Evolutionary conservation across 2,113 vertebrate genomes (phyloP), one percentile per base, ranked within the genome.

Genomic region (Paedocypris sp.): DNA sequence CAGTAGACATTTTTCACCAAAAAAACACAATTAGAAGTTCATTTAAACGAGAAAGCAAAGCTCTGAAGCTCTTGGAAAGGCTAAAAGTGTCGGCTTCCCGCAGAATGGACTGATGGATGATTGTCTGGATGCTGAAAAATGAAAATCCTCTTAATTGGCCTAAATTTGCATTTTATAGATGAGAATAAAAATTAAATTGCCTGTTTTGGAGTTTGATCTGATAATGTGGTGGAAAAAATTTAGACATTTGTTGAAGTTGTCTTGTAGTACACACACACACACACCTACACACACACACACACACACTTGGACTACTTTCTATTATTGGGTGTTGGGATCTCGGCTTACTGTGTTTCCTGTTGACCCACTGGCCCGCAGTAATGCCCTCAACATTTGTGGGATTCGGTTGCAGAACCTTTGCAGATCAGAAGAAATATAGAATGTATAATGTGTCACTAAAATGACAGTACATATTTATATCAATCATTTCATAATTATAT

Each of bases 291-390:
- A 53, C 43, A 52, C 39, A 45, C 45, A 54, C 10, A 56, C 35
- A 48, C 16, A 35, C 45, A 42, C 33, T 62, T 60, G 26, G 41
- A 32, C 22, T 42, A 6, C 20, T 36, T 46, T 57, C 56, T 69
- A 67, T 63, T 67, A 50, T 46, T 19, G 50, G 32, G n/a, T 16
- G 33, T 52, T 11, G 16, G 35, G 60, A 45, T 69, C 42, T 66
- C 42, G 6, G 1, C 69, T 52, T 53, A 69, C 72, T 73, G 47
- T 66, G 67, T 71, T 75, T 77, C 52, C 64, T 69, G 35, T 58
- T 33, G 15, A 47, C 22, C 38, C 58, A 48, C 22, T 31, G 38
- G 47, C 41, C n/a, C n/a, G n/a, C n/a, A n/a, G n/a, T n/a, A n/a
- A n/a, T n/a, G n/a, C n/a, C n/a, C n/a, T n/a, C n/a, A n/a, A n/a